These are phyloP conservation scores for Netelia inedita DNA, from an alignment of 2,888 invertebrate species.

Conservation along the genomic window DNA sequence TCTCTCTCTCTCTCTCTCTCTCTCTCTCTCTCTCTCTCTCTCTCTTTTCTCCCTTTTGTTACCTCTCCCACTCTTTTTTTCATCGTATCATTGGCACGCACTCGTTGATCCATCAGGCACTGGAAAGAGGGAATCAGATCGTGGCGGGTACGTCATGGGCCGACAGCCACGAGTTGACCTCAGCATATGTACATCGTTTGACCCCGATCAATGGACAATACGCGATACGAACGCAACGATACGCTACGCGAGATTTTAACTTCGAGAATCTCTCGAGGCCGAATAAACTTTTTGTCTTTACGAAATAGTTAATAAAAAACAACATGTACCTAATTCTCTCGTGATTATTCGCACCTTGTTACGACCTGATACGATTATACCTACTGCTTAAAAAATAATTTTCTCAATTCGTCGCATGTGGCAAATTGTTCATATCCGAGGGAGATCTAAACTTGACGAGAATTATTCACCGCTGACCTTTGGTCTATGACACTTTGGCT, in stretches of 20 bases:
- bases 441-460: slow-evolving; percentile 43
- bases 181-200: slow-evolving; percentile 43
- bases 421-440: slow-evolving; percentile 7
- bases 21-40: not conserved
- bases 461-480: slow-evolving; percentile 63
- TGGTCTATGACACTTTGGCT: slow-evolving; percentile 51
- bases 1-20: not conserved
- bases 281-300: not conserved
- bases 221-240: not conserved
- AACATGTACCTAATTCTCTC: slow-evolving; percentile 49
- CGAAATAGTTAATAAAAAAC: slow-evolving; percentile 1
- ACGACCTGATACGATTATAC: not conserved
- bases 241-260: not conserved
- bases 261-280: not conserved
- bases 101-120: not conserved
- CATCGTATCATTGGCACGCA: slow-evolving; percentile 3
- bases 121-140: slow-evolving; percentile 51
- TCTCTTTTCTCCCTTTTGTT: not conserved
- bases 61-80: not conserved
- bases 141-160: slow-evolving; percentile 58
- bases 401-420: slow-evolving; percentile 17
- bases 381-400: slow-evolving; percentile 19
- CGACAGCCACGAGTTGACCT: slow-evolving; percentile 59
- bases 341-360: slow-evolving; percentile 43
- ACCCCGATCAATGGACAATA: slow-evolving; percentile 61